Base-by-base conservation (phyloP, 2,888 invertebrate genomes). In the Lochmaea crataegi region DNA sequence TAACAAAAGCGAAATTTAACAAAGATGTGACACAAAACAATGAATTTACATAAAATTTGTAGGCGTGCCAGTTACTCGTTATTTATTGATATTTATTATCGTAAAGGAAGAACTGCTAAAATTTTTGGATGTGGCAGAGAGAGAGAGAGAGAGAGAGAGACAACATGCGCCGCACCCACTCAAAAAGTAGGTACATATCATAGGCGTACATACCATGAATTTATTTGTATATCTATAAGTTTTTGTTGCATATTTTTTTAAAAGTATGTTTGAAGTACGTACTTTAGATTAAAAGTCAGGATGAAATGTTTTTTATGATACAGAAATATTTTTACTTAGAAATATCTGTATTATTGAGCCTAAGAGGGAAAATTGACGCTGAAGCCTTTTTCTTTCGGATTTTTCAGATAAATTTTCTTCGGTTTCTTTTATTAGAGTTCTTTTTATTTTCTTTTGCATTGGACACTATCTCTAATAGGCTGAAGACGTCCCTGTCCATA, bases 11-110 rank as follows among this genome's bases (percentile, higher is more conserved):
- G 53, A 67, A 73, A 75, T 58, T 48, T 70, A 73, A 73, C 64
- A 74, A 71, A 72, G 75, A 77, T 72, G 69, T 71, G 42, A 67
- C 26, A 42, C 58, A n/a, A 67, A 56, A 38, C 76, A 45, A 32
- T 32, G 32, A 78, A 78, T 78, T 78, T 72, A 71, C 78, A 78
- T 78, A 75, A 72, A 76, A 57, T 69, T 67, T 48, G 78, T 78
- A 69, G 78, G 78, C 73, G 78, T 77, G 7, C 32, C 32, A 45
- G 45, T 11, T 12, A 45, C 1, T 51, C 11, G 66, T 68, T 72
- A 64, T 72, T 72, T 72, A 72, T 68, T 68, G 65, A 68, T 72
- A 72, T 72, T 72, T 64, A 57, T 53, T 53, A 4, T 68, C 41
- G 68, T 38, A 68, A 68, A 68, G 68, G 68, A 72, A 22, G 65